Base-by-base conservation (phyloP, 1,140 invertebrate genomes). In the Planococcus citri region DNA sequence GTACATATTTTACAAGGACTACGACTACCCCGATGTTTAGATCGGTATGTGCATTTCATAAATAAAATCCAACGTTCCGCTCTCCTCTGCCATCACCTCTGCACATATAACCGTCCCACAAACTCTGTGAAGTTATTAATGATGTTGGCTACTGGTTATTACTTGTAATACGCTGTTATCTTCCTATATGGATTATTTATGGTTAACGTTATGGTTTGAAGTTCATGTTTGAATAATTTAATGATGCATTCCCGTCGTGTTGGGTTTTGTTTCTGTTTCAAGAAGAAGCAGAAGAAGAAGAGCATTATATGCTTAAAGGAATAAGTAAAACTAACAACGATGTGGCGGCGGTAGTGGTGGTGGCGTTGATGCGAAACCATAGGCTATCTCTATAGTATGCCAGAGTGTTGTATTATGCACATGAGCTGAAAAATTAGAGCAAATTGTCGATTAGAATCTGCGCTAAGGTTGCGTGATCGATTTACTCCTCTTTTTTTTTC, bases 141-240 rank as follows among this genome's bases (percentile, higher is more conserved):
- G 60, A 64, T 27, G 22, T 25, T 24, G 25, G 60, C 60, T 64
- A 64, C 60, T 64, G 60, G 60, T 64, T 64, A 64, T 64, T 64
- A 64, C 60, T 64, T 64, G 25, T 64, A 64, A 64, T 64, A 64
- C 60, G 60, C 60, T 64, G 21, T 24, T 64, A 64, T 64, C 22
- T 64, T 64, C 60, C 10, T 64, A 24, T 64, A 64, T 14, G 10
- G 60, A 27, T 64, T 64, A 27, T 64, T 64, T 64, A 25, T 64
- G 21, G 21, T 64, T 27, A 9, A 25, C 25, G 60, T 64, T 64
- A 25, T 64, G 60, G 60, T 27, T 25, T 64, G 60, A 64, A 64
- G 60, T 27, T 27, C 21, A 64, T 64, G 60, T 64, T 24, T 64
- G 60, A 64, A 64, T 64, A 64, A 64, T 64, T 64, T 64, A 64